phyloP scores from a whole-genome alignment of 2,113 vertebrate genomes.

The Corythornis madagascariensis region DNA sequence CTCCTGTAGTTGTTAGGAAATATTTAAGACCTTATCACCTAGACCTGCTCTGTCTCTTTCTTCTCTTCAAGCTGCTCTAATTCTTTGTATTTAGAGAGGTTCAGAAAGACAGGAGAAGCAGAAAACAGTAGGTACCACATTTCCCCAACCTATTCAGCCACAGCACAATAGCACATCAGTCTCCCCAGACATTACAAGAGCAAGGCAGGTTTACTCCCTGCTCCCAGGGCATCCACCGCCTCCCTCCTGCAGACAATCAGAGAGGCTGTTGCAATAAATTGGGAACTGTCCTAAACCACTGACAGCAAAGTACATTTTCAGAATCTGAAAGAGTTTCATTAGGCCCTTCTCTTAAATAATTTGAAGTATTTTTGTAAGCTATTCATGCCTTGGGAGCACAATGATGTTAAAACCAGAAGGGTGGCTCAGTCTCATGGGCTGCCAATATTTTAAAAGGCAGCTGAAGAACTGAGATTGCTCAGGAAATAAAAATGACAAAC shows the following conservation, averaged over 20 bases:
- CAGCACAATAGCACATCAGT: too few relatives aligned
- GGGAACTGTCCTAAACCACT: not conserved
- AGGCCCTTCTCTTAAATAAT: not conserved
- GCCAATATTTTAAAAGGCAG: not conserved
- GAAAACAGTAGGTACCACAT: not conserved
- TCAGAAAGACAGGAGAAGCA: not conserved
- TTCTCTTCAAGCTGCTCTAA: not conserved
- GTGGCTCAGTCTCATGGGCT: not conserved
- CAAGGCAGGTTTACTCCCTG: not conserved
- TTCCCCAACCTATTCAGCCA: not conserved
- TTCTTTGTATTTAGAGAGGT: not conserved
- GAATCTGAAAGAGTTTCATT: not conserved
- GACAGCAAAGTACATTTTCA: not conserved
- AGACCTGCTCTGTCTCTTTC: not conserved
- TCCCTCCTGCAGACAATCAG: not conserved
- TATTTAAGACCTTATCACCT: not conserved
- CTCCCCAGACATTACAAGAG: not conserved
- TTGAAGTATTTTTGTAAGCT: not conserved
- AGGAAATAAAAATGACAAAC: constrained; percentile 19
- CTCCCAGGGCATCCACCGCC: not conserved
- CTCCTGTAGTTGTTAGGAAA: not conserved
- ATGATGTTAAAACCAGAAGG: not conserved
- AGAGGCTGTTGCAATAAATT: not conserved
- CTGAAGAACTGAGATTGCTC: not conserved
- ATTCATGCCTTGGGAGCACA: not conserved